phyloP scores from a whole-genome alignment of 2,113 vertebrate genomes.

The Haliaeetus leucogaster region DNA sequence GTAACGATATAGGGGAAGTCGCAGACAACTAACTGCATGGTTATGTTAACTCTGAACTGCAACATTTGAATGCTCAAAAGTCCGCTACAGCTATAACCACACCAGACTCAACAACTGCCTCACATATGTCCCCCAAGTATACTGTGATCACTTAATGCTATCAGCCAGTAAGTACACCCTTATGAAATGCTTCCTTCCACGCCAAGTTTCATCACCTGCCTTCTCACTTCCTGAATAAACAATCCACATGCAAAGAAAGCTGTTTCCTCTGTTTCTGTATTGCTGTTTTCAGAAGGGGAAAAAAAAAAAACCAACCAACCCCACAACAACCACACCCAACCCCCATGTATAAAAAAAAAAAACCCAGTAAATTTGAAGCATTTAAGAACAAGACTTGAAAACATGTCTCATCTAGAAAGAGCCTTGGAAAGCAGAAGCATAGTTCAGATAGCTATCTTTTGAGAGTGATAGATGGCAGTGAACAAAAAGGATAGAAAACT shows the following conservation, averaged over 20 bases:
- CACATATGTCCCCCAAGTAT: accelerated
- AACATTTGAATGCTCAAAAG: background rate
- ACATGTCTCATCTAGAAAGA: background rate
- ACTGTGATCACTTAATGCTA: background rate
- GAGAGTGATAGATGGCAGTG: background rate
- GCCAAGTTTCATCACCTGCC: slow-evolving; percentile 8
- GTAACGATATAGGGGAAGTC: background rate
- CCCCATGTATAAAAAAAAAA: background rate
- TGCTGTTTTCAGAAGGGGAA: background rate
- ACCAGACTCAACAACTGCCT: background rate
- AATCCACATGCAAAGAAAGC: background rate
- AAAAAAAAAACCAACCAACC: background rate
- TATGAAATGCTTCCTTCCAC: slow-evolving; percentile 28
- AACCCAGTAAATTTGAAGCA: background rate
- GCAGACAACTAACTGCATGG: background rate
- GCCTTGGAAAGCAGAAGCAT: background rate
- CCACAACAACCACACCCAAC: too few relatives aligned
- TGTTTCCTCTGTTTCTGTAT: background rate
- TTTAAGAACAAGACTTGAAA: background rate
- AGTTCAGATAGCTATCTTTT: background rate
- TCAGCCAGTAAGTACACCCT: background rate
- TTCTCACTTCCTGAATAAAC: slow-evolving; percentile 17
- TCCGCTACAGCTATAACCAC: background rate
- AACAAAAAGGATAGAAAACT: background rate
- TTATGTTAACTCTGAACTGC: background rate